These are phyloP conservation scores for Stylophora pistillata DNA, from an alignment of 64 coral and sea anemone genomes.

Conservation along the genomic window DNA sequence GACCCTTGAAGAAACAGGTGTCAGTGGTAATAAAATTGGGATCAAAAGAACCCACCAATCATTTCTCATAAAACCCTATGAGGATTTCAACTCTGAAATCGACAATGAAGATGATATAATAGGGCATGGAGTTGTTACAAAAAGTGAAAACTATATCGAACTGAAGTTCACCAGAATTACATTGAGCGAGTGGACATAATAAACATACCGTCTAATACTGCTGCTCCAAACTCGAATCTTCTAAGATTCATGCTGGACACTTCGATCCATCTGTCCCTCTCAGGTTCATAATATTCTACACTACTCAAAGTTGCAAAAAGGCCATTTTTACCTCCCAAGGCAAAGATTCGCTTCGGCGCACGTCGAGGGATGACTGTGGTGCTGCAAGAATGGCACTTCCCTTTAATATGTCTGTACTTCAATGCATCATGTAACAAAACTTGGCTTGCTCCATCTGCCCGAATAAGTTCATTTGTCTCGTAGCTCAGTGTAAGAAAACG, in stretches of 20 bases:
- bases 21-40: too few relatives aligned
- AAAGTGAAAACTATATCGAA: too few relatives aligned
- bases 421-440: constrained; percentile 72
- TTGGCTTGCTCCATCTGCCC: constrained; percentile 75
- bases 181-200: background rate
- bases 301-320: constrained; percentile 91
- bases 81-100: too few relatives aligned
- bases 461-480: constrained; percentile 79
- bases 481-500: constrained; percentile 70
- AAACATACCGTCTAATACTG: constrained; percentile 75
- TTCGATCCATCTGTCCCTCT: constrained; percentile 79
- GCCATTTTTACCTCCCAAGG: constrained; percentile 92
- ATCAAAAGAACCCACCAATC: too few relatives aligned
- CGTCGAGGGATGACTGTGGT: constrained; percentile 51
- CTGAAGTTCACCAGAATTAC: too few relatives aligned
- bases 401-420: constrained; percentile 69
- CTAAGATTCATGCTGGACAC: constrained; percentile 78
- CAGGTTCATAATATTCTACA: constrained; percentile 78
- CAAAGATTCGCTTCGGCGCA: constrained; percentile 76
- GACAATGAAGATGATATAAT: too few relatives aligned
- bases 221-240: constrained; percentile 92
- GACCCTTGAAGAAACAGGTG: too few relatives aligned
- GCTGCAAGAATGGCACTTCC: constrained; percentile 50
- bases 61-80: too few relatives aligned
- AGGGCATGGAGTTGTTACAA: too few relatives aligned